phyloP scores from a whole-genome alignment of 2,888 invertebrate genomes.

The Pristionchus exspectatus region DNA sequence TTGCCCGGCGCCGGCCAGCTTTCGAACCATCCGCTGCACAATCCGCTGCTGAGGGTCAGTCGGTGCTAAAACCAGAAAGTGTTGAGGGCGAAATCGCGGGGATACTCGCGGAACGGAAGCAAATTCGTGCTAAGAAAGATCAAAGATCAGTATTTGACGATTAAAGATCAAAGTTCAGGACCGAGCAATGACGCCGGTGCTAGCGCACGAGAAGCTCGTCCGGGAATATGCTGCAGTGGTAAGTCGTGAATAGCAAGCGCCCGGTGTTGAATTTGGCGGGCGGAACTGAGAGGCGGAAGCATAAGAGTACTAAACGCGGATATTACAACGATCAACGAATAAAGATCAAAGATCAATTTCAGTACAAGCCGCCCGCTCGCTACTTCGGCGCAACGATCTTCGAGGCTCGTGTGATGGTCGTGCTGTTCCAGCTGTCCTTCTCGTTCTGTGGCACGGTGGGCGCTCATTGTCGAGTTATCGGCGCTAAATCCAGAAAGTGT shows the following conservation, averaged over 20 bases:
- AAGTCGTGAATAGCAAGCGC: not conserved
- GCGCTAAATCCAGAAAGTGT: not conserved
- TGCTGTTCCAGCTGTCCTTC: constrained; percentile 45
- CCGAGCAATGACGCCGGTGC: not conserved
- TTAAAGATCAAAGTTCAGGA: constrained; percentile 31
- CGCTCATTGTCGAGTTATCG: too few species aligned
- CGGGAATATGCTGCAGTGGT: constrained; percentile 25
- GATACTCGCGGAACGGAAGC: too few species aligned
- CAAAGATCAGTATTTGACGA: not conserved
- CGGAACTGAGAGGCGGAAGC: too few species aligned
- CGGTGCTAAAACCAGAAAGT: too few species aligned
- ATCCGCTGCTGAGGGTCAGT: constrained; percentile 26
- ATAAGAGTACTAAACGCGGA: not conserved
- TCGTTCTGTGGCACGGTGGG: constrained; percentile 35
- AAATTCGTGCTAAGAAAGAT: not conserved
- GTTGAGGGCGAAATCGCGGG: too few species aligned
- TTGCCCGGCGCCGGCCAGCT: not conserved
- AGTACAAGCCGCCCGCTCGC: constrained; percentile 9
- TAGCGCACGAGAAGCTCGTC: constrained; percentile 7
- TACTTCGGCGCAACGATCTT: not conserved
- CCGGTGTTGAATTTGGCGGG: too few species aligned
- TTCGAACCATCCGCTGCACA: constrained; percentile 5
- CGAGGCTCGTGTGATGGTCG: not conserved
- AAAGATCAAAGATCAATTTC: constrained; percentile 6
- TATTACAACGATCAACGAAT: too few species aligned